Percentiles rank a stretch among this genome's conserved stretches.
Conservation (phyloP, 2,888 invertebrate genomes). For the Pristionchus maxplancki region DNA sequence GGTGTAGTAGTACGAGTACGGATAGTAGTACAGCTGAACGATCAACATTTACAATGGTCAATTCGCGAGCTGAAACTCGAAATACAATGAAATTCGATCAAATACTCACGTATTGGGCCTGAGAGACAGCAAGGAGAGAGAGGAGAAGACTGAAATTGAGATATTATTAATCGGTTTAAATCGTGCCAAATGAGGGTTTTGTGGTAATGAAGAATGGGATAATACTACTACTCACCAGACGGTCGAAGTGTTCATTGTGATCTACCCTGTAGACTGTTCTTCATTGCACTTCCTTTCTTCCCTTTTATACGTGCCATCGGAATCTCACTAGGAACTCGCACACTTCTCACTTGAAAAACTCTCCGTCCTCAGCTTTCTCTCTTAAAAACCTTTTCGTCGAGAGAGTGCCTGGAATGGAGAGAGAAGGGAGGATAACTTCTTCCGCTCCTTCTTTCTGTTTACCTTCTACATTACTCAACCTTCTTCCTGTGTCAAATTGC, state of each 20-base stretch:
- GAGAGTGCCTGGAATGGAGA: not conserved
- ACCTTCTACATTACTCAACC: slow-evolving; percentile 9
- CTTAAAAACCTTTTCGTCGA: not conserved
- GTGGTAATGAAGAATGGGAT: not conserved
- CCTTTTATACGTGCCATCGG: slow-evolving; percentile 1
- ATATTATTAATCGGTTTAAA: not conserved
- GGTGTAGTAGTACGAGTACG: slow-evolving; percentile 37
- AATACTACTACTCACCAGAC: not conserved
- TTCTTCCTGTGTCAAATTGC: slow-evolving; percentile 28
- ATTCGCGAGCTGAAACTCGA: not conserved
- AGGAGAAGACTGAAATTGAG: slow-evolving; percentile 30
- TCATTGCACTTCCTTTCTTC: not conserved
- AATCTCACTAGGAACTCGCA: not conserved
- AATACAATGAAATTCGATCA: not conserved
- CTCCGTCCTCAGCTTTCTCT: not conserved
- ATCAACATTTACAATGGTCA: not conserved
- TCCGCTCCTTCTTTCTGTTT: slow-evolving; percentile 24
- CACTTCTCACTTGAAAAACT: slow-evolving; percentile 9
- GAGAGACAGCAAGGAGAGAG: slow-evolving; percentile 13
- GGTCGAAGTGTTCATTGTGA: not conserved
- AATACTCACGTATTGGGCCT: slow-evolving; percentile 33
- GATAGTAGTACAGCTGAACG: slow-evolving; percentile 39
- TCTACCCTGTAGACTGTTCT: slow-evolving; percentile 17
- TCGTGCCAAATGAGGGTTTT: not conserved
- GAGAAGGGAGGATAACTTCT: slow-evolving; percentile 35